phyloP scores from a whole-genome alignment of 2,888 invertebrate genomes.

The Heliconius ethilla region DNA sequence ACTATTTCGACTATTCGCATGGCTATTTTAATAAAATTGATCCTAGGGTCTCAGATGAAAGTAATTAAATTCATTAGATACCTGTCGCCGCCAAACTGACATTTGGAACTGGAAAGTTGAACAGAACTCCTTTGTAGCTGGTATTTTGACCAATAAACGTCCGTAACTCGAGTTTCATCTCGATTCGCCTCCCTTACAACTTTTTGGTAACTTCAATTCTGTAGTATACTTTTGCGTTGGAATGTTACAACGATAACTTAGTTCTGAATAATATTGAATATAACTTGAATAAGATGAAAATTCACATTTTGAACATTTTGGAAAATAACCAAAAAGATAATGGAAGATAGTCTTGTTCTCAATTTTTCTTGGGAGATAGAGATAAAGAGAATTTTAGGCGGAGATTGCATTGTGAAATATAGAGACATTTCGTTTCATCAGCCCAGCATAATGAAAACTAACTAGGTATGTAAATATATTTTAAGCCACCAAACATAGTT shows the following conservation, averaged over 20 bases:
- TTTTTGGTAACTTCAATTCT: conserved; percentile 29
- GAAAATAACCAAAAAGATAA: neutral
- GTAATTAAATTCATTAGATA: conserved; percentile 25
- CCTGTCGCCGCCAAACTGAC: conserved; percentile 21
- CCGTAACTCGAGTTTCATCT: conserved; percentile 29
- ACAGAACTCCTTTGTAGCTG: conserved; percentile 24
- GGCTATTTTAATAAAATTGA: neutral
- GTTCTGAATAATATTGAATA: neutral
- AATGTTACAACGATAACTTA: neutral
- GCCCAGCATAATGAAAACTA: no score
- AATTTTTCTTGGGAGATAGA: neutral
- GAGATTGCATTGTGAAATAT: neutral
- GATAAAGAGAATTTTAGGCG: neutral
- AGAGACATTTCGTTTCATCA: no score
- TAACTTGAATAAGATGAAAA: neutral
- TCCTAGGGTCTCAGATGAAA: neutral
- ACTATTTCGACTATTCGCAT: neutral
- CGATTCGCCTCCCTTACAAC: conserved; percentile 17
- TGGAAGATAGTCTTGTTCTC: neutral
- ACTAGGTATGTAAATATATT: no score
- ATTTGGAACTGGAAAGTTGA: conserved; percentile 25
- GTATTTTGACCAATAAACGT: conserved; percentile 27
- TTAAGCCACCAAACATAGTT: no score
- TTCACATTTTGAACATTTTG: neutral
- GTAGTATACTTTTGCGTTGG: conserved; percentile 13